Evolutionary conservation across 1,140 invertebrate species (phyloP).

Genomic region (Listronotus oregonensis): DNA sequence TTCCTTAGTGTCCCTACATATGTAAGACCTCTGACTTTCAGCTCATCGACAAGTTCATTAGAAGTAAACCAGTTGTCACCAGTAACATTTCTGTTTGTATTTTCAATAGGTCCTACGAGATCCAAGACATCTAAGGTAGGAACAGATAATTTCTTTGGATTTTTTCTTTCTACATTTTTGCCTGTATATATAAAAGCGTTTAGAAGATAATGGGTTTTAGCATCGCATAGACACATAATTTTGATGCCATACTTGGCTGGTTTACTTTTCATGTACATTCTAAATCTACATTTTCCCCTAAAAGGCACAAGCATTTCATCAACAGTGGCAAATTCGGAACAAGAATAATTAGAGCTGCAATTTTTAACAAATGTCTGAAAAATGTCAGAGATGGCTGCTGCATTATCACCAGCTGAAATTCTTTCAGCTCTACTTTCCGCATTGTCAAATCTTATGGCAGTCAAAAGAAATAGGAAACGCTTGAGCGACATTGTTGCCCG

Average conservation of each 20-base stretch:
- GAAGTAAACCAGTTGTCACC: slow-evolving; percentile 23
- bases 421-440: slow-evolving; percentile 19
- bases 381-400: slow-evolving; percentile 24
- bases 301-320: slow-evolving; percentile 26
- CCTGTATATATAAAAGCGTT: slow-evolving; percentile 24
- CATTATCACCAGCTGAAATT: slow-evolving; percentile 13
- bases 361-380: slow-evolving; percentile 30
- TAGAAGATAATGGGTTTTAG: slow-evolving; percentile 17
- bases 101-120: no score
- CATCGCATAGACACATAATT: slow-evolving; percentile 17
- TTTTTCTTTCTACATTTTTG: slow-evolving; percentile 6
- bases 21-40: slow-evolving; percentile 7
- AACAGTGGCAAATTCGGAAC: slow-evolving; percentile 12
- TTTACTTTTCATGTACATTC: slow-evolving; percentile 29
- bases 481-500: slow-evolving; percentile 25
- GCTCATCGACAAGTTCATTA: slow-evolving; percentile 9
- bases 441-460: slow-evolving; percentile 27
- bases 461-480: slow-evolving; percentile 26
- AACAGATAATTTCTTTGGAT: slow-evolving; percentile 19
- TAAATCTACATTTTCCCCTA: slow-evolving; percentile 18
- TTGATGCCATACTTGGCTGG: slow-evolving; percentile 23
- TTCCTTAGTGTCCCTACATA: slow-evolving; percentile 21
- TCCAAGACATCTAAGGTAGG: slow-evolving; percentile 25
- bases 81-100: slow-evolving; percentile 25
- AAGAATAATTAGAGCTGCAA: slow-evolving; percentile 22